Percentiles rank a stretch among this genome's conserved stretches.
Evolutionary conservation across 1,140 invertebrate genomes (phyloP).

Genomic region (Mamestra configurata): DNA sequence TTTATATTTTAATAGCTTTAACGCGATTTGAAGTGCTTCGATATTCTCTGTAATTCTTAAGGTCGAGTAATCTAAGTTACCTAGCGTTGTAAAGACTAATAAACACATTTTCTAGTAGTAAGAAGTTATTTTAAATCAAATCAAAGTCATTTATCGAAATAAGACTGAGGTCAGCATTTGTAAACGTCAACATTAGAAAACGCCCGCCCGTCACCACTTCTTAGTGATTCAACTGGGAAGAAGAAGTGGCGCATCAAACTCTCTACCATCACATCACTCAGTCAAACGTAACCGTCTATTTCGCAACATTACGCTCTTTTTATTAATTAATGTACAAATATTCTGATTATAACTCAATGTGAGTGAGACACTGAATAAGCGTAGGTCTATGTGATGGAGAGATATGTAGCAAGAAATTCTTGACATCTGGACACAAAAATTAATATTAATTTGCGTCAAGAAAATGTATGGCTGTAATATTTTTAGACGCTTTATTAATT

Average conservation of each 20-base stretch:
- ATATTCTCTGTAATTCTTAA: not conserved
- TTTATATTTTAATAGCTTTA: constrained; percentile 7
- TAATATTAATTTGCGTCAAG: constrained; percentile 40
- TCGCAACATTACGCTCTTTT: not conserved
- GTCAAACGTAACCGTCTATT: too few relatives aligned
- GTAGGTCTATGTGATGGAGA: constrained; percentile 1
- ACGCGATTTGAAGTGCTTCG: not conserved
- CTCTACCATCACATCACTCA: too few relatives aligned
- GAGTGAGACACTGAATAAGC: not conserved
- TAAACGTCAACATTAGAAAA: too few relatives aligned
- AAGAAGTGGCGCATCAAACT: too few relatives aligned
- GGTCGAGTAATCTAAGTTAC: too few relatives aligned
- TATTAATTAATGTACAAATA: not conserved
- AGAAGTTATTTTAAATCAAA: too few relatives aligned
- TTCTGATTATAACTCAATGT: not conserved
- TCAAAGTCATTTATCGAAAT: too few relatives aligned
- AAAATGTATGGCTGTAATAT: constrained; percentile 20
- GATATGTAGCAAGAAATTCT: not conserved
- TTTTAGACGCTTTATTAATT: constrained; percentile 17
- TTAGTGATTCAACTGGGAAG: too few relatives aligned
- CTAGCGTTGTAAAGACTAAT: too few relatives aligned
- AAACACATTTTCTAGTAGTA: too few relatives aligned
- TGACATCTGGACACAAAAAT: constrained; percentile 26
- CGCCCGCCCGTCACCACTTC: too few relatives aligned
- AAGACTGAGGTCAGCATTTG: too few relatives aligned